Conservation (phyloP, 1,140 invertebrate genomes). For the Cotesia vestalis region DNA sequence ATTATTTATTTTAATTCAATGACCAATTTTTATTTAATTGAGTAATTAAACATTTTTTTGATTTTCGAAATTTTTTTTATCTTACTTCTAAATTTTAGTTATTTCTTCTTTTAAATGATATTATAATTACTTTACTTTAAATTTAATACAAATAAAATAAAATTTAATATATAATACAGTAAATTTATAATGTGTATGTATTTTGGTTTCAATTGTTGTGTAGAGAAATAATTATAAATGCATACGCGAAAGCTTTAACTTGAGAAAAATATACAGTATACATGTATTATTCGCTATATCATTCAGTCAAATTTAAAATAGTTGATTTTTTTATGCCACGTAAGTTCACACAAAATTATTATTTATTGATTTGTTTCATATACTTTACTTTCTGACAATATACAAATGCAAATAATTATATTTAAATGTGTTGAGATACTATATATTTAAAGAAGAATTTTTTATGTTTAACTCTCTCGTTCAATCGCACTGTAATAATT, state of each 20-base stretch:
- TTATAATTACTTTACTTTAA: no score
- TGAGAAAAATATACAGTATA: constrained; percentile 63
- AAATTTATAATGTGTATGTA: constrained; percentile 36
- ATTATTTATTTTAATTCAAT: constrained; percentile 6
- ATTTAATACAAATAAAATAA: no score
- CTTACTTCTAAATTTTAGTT: no score
- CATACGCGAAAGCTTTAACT: constrained; percentile 62
- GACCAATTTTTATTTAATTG: no score
- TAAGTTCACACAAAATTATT: constrained; percentile 54
- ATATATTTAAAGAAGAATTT: no score
- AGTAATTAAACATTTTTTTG: neutral
- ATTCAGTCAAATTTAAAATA: constrained; percentile 62
- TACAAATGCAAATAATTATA: constrained; percentile 22
- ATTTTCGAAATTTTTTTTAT: neutral
- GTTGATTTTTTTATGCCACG: constrained; percentile 53
- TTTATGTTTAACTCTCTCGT: no score
- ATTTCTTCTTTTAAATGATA: no score
- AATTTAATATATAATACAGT: constrained; percentile 10
- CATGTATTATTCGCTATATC: constrained; percentile 50
- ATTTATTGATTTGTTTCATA: constrained; percentile 20
- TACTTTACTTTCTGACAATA: constrained; percentile 45
- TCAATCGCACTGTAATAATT: no score
- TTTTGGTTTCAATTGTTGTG: constrained; percentile 20
- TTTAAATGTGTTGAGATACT: neutral
- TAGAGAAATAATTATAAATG: constrained; percentile 42